Evolutionary conservation across 1,140 invertebrate genomes (phyloP).

Genomic region (Eulimnadia texana): DNA sequence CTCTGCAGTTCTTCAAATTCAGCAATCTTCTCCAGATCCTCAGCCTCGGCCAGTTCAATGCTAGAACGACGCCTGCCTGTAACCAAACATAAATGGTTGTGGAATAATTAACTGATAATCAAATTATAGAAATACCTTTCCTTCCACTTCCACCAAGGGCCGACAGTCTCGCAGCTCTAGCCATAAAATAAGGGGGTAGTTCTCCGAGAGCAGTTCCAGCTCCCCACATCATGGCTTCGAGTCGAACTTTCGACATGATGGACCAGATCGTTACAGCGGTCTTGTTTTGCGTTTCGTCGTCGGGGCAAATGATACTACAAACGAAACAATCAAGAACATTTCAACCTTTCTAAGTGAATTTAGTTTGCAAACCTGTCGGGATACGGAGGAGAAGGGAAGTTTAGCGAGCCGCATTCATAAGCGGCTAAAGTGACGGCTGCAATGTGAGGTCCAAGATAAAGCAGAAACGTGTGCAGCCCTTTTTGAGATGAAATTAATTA

Average conservation of each 20-base stretch:
- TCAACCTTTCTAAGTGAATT: constrained; percentile 1
- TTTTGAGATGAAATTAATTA: no score
- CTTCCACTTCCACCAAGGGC: constrained; percentile 38
- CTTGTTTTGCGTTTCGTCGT: constrained; percentile 39
- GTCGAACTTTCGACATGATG: constrained; percentile 91
- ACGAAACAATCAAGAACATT: no score
- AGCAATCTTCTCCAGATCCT: constrained; percentile 53
- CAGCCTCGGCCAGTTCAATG: background rate
- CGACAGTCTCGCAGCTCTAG: constrained; percentile 71
- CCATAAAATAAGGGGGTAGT: constrained; percentile 94
- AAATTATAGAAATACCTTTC: constrained; percentile 24
- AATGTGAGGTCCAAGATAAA: constrained; percentile 89
- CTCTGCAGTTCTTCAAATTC: constrained; percentile 54
- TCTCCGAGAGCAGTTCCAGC: constrained; percentile 94
- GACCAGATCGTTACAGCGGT: constrained; percentile 54
- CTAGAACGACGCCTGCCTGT: constrained; percentile 11
- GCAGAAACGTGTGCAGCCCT: constrained; percentile 93
- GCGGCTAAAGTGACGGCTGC: constrained; percentile 93
- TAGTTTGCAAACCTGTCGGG: constrained; percentile 32
- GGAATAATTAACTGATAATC: background rate
- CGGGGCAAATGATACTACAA: constrained; percentile 54
- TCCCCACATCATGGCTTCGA: constrained; percentile 97
- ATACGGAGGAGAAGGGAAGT: constrained; percentile 35
- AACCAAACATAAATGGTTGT: background rate
- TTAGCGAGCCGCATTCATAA: constrained; percentile 82